Conservation (phyloP, 2,797 vertebrate species). For the Thamnophis elegans region DNA sequence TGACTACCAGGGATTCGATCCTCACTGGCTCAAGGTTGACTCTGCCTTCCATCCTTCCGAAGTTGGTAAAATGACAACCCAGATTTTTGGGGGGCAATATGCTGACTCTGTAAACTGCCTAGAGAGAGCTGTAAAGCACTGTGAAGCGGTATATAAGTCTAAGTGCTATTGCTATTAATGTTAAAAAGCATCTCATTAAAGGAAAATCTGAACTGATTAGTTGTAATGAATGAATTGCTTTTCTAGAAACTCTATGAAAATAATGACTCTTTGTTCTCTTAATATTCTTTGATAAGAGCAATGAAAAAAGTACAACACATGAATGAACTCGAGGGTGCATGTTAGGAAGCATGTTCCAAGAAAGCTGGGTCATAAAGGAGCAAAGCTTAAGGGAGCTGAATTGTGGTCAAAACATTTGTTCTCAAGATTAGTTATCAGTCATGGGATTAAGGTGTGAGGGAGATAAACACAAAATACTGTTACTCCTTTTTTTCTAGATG, state of each 20-base stretch:
- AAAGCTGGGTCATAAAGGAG: background rate
- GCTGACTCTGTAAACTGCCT: too few species aligned
- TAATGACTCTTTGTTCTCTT: background rate
- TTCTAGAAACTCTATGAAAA: background rate
- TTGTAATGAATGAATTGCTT: background rate
- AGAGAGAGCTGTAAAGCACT: too few species aligned
- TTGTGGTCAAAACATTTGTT: background rate
- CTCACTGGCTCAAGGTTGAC: too few species aligned
- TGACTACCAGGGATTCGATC: too few species aligned
- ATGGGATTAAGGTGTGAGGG: background rate
- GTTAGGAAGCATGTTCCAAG: background rate
- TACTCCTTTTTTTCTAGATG: background rate
- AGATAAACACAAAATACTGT: background rate
- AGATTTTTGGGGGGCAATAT: too few species aligned
- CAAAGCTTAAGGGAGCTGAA: slow-evolving; percentile 2
- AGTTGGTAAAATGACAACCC: too few species aligned
- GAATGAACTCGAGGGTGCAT: background rate
- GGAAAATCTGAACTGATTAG: background rate
- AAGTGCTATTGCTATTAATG: background rate
- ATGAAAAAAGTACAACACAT: background rate
- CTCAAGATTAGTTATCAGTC: background rate
- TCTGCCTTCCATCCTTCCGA: too few species aligned
- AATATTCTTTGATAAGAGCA: background rate
- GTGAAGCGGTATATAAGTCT: too few species aligned
- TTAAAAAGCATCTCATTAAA: background rate